Evolutionary conservation across 1,140 invertebrate species (phyloP).

Genomic region (Achroia grisella): DNA sequence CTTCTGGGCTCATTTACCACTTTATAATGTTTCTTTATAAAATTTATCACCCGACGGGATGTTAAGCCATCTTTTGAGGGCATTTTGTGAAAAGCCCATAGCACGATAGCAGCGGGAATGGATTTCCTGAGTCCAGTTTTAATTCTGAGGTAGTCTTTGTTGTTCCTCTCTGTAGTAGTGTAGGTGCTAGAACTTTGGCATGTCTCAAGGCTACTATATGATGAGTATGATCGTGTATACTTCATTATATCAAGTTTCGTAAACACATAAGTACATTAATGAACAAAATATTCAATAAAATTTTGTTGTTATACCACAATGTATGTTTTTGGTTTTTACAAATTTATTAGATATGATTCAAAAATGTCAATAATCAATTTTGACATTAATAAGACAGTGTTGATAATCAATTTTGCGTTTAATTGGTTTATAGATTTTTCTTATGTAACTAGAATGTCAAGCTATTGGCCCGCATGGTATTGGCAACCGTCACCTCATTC

Average conservation of each 20-base stretch:
- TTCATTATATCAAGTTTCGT: background rate
- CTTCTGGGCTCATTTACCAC: constrained; percentile 20
- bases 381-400: no score
- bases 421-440: no score
- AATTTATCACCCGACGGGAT: constrained; percentile 31
- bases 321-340: no score
- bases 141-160: constrained; percentile 19
- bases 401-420: no score
- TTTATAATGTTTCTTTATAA: constrained; percentile 31
- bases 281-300: no score
- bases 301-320: no score
- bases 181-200: background rate
- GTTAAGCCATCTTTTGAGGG: constrained; percentile 29
- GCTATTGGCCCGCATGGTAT: no score
- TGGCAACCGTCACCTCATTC: no score
- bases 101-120: constrained; percentile 31
- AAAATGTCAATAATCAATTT: no score
- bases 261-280: no score
- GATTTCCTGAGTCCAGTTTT: constrained; percentile 23
- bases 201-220: background rate
- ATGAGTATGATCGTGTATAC: background rate
- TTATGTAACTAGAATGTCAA: no score
- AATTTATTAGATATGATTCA: no score
- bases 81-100: constrained; percentile 40
- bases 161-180: constrained; percentile 2